Base-by-base conservation (phyloP, 2,113 vertebrate species). In the Upupa epops region DNA sequence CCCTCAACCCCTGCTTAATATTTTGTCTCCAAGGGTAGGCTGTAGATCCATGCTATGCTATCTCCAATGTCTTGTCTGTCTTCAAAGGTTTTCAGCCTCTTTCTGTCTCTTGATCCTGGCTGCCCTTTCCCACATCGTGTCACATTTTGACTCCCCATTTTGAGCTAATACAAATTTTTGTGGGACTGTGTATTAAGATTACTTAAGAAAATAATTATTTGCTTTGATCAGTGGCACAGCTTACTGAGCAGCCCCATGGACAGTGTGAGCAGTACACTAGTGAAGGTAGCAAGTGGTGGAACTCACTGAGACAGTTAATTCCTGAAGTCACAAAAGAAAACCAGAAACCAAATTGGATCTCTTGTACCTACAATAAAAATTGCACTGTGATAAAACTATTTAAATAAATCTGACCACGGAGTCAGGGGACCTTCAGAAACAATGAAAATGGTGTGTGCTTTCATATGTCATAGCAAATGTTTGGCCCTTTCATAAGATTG, bases 21-120 rank as follows among this genome's bases (percentile, higher is more conserved):
- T 48, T 78, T 21, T 2, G 17, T 51, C 11, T 45, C 17, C 24
- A 31, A n/a, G n/a, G n/a, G n/a, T n/a, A n/a, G 5, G 6, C 49
- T 2, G 0, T 17, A 80, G 51, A 11, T 76, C 46, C 1, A 3
- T 29, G 25, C 8, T 71, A 0, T 42, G 5, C 49, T 64, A n/a
- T 34, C 5, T 74, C 24, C 55, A 84, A 25, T 40, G 45, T 29
- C 16, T 70, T 68, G 4, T 24, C 45, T 37, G 6, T 64, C 54
- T 59, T 78, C 37, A 84, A 69, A 84, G 14, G 6, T 48, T 71
- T 48, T 19, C 29, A 60, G 17, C 5, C 36, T 48, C 32, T 71
- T 86, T 76, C 31, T 86, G 56, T 42, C 58, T 86, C 31, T 37
- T 75, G 61, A 68, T 32, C 56, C 20, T 55, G 31, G 15, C 52